Evolutionary conservation across 2,888 invertebrate species (phyloP), one percentile per base, ranked within the genome.

Genomic region (Cynaeus angustus): DNA sequence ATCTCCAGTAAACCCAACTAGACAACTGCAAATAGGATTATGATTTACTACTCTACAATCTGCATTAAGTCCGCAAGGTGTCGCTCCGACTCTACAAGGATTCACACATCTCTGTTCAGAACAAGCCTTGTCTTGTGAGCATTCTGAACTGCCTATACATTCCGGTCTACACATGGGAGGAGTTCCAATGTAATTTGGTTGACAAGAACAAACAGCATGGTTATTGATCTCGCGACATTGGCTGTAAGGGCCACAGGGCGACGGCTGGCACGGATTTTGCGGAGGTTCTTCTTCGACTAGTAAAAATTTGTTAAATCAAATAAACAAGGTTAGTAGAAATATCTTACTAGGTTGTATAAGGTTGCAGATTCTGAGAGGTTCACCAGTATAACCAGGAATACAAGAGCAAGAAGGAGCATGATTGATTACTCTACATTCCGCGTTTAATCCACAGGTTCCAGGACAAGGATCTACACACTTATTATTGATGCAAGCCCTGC

Each of bases 211-310:
- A 4, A 89, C 88, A 1, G 89, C 90, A 79, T 89, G 89, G 37
- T 88, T 88, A 78, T 90, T 89, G 9, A 88, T 83, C 78, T 88
- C 89, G 64, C 88, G 87, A 76, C 91, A 91, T 79, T 89, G 87
- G 76, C 90, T 89, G 79, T 91, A 89, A 0, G 90, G 90, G 43
- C 91, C 91, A 80, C 91, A 91, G 4, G 91, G 91, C n/a, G 89
- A 88, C 13, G 89, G 90, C 53, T 86, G 83, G 77, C 91, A 91
- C 1, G 89, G 90, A 78, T 90, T 85, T 69, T 71, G 74, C 10
- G 82, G 82, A 55, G 80, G 80, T 78, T 78, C 78, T 58, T 74
- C 78, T 74, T 75, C 77, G 78, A 82, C 82, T 78, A 33, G 6
- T 6, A 33, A 33, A 21, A 6, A 33, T 6, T 2, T 33, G 33